Base-by-base conservation (phyloP, 2,888 invertebrate genomes). In the Phalera bucephala region DNA sequence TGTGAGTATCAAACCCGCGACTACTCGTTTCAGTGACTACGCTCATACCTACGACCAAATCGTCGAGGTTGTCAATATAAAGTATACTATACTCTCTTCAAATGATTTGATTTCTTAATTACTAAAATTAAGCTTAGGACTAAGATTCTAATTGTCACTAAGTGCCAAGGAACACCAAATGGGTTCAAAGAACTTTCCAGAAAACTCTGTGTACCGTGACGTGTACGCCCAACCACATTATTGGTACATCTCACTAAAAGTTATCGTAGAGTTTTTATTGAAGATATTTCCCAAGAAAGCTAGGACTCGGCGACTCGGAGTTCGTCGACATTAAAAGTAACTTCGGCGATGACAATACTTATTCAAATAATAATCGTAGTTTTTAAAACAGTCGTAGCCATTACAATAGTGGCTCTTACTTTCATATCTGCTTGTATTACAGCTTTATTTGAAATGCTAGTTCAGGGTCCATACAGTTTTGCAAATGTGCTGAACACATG, bases 141-240 rank as follows among this genome's bases (percentile, higher is more conserved):
- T n/a, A n/a, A n/a, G n/a, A n/a, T n/a, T n/a, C n/a, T n/a, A n/a
- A n/a, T n/a, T n/a, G n/a, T n/a, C n/a, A n/a, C n/a, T n/a, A n/a
- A n/a, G n/a, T n/a, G n/a, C n/a, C n/a, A n/a, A n/a, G n/a, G n/a
- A n/a, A n/a, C n/a, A n/a, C n/a, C n/a, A n/a, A n/a, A n/a, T n/a
- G n/a, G n/a, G 77, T 69, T 73, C 72, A 58, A 36, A 53, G 73
- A 72, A 75, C 78, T 65, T 58, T 48, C 53, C 50, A 53, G 51
- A 64, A 57, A 33, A 64, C 38, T 43, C 52, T 53, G 34, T 60
- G 59, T 61, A 58, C 59, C 68, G 61, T 70, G 59, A 65, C 67
- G 46, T 38, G 37, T 40, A 52, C 48, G 41, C 41, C 42, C 45
- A 50, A 58, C 39, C 44, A 45, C 45, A 51, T 44, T 39, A 41